Evolutionary conservation across 2,888 invertebrate species (phyloP), one percentile per base, ranked within the genome.

Genomic region (Pseudolycoriella hygida): DNA sequence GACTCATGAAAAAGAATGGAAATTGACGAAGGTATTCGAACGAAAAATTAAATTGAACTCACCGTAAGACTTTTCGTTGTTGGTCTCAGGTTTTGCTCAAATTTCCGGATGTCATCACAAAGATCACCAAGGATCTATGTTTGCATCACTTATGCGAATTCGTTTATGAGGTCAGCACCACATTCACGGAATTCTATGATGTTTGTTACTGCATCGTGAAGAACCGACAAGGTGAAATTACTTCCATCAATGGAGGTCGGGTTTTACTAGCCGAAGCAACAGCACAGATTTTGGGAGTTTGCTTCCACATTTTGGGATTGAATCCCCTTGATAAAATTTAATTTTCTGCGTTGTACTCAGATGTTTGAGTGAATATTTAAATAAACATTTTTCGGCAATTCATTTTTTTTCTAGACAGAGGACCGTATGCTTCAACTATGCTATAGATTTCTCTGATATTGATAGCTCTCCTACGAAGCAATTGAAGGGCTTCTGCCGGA

Each of bases 131-230:
- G 53, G 88, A 93, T 59, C 68, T 96, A 19, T 77, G 73, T 50
- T 60, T 93, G 45, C 93, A 97, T 64, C 75, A 77, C 44, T 67
- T 99, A 20, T 98, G 98, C 61, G 97, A 97, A 60, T 96, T 83
- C 63, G 73, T 96, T 50, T 99, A 93, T 66, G 94, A 97, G 57
- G 76, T 97, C 46, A 78, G 88, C n/a, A 80, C 86, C 4, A 73
- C 79, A 2, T 98, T 97, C 60, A 81, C 89, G 0, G 98, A 99
- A 61, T 98, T 99, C 66, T 98, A 99, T 64, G 94, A 96, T 60
- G 79, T 73, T 55, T 99, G 98, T 64, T 98, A 97, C 60, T 97
- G 97, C 60, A 80, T 99, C 43, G 92, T 96, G 61, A 94, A 90
- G 61, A 83, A 94, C 63, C 72, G 77, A 49, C 70, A 67, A 38